These are phyloP conservation scores for Marasmarcha lunaedactyla DNA, from an alignment of 2,888 invertebrate genomes.

Conservation along the genomic window DNA sequence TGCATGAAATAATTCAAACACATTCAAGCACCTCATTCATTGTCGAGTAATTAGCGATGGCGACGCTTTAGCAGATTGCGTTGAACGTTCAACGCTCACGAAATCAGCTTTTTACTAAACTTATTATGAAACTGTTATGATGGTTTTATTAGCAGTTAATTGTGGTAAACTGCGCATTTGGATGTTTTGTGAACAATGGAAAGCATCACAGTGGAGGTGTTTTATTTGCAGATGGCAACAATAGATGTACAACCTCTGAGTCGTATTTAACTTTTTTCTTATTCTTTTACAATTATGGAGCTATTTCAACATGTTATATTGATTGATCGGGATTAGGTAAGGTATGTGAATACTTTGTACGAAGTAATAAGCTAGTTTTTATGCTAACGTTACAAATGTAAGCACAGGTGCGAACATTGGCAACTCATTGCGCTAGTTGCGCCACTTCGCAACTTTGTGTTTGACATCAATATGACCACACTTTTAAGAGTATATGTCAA, in stretches of 20 bases:
- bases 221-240: too few relatives aligned
- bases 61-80: conserved; percentile 21
- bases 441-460: conserved; percentile 14
- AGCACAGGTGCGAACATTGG: background rate
- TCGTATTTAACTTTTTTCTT: too few relatives aligned
- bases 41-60: conserved; percentile 29
- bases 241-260: too few relatives aligned
- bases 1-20: conserved; percentile 44
- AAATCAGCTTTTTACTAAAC: conserved; percentile 15
- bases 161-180: background rate
- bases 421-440: conserved; percentile 5
- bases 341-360: too few relatives aligned
- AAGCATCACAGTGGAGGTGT: too few relatives aligned
- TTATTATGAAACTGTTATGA: conserved; percentile 1
- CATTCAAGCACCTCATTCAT: conserved; percentile 28
- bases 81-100: conserved; percentile 22
- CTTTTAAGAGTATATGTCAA: conserved; percentile 20
- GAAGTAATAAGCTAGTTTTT: too few relatives aligned
- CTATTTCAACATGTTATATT: too few relatives aligned
- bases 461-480: conserved; percentile 25
- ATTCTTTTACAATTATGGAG: too few relatives aligned
- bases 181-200: too few relatives aligned
- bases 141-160: background rate
- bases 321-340: too few relatives aligned
- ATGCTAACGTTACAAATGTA: too few relatives aligned